Conservation (phyloP, 2,797 vertebrate species). For the Myripristis jacobus region DNA sequence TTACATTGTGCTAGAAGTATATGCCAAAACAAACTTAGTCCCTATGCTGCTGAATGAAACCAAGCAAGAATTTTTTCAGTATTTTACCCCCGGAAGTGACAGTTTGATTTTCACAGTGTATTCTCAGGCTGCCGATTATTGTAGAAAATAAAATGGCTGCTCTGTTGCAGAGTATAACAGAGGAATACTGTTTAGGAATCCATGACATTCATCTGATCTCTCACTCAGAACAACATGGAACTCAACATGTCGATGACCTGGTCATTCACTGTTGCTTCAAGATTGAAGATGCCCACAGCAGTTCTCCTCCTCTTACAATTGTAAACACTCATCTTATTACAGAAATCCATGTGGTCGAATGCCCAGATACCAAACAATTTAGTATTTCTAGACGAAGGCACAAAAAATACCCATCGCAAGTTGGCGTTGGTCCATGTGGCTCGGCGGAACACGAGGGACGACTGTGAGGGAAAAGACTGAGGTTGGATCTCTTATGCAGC, state of each 20-base stretch:
- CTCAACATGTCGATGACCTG: constrained; percentile 2
- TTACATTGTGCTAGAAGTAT: not conserved
- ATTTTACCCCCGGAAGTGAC: constrained; percentile 30
- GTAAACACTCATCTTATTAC: constrained; percentile 16
- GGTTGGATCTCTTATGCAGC: constrained; percentile 65
- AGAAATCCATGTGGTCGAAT: constrained; percentile 20
- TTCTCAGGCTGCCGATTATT: constrained; percentile 30
- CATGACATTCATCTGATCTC: constrained; percentile 40
- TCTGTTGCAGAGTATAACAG: constrained; percentile 28
- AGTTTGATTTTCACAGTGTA: constrained; percentile 35
- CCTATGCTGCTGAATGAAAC: not conserved
- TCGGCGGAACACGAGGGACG: constrained; percentile 48
- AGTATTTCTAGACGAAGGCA: constrained; percentile 55
- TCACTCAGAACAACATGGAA: constrained; percentile 27
- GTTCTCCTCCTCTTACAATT: constrained; percentile 8
- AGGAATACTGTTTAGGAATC: constrained; percentile 25
- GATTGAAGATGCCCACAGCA: constrained; percentile 20
- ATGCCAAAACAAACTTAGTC: constrained; percentile 4
- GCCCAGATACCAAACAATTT: constrained; percentile 33
- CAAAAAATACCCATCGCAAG: constrained; percentile 63
- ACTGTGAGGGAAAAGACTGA: constrained; percentile 58
- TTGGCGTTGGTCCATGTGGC: constrained; percentile 62
- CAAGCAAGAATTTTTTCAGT: constrained; percentile 10
- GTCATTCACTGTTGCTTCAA: constrained; percentile 14
- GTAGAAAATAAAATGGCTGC: constrained; percentile 60